Evolutionary conservation across 2,888 invertebrate genomes (phyloP), one percentile per base, ranked within the genome.

Genomic region (Epirrhoe tristata): DNA sequence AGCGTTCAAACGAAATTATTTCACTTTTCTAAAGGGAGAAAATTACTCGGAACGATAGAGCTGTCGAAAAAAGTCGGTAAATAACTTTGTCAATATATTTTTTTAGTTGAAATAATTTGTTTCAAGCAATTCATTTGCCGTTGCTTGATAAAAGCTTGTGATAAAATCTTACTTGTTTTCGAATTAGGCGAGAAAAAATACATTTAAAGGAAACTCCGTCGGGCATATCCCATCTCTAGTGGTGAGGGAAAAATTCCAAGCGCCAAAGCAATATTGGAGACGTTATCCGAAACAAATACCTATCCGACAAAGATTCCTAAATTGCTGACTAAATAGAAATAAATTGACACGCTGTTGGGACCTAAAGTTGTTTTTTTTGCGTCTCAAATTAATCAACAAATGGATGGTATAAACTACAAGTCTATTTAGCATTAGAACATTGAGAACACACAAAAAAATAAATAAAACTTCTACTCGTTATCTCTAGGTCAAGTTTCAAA

Each of bases 1-100:
- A 76, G 69, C 70, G 76, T 78, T 77, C 79, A 77, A 78, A 78
- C 80, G 72, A 80, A 80, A 81, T 81, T 78, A 81, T 80, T 80
- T 77, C 69, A 72, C 74, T 76, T 74, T 73, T 76, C 75, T 75
- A 76, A 77, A 78, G 77, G 74, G 73, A 72, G 75, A 75, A 74
- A 79, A 79, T 76, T 75, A 77, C 77, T 77, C 69, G 75, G 76
- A 74, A 74, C 66, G 58, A 16, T 61, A 65, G 55, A 58, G 61
- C 46, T 54, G 63, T 24, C 10, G 14, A 24, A 16, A 51, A 43
- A 56, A 59, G 65, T 12, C 65, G 55, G 51, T 31, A n/a, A 1
- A 2, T 24, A 10, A 12, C 16, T 16, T n/a, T n/a, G n/a, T n/a
- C n/a, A n/a, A n/a, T n/a, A n/a, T n/a, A n/a, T n/a, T n/a, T n/a